Percentiles rank a stretch among this genome's conserved stretches.
phyloP scores from a whole-genome alignment of 1,140 invertebrate genomes.

The Latrodectus geometricus region DNA sequence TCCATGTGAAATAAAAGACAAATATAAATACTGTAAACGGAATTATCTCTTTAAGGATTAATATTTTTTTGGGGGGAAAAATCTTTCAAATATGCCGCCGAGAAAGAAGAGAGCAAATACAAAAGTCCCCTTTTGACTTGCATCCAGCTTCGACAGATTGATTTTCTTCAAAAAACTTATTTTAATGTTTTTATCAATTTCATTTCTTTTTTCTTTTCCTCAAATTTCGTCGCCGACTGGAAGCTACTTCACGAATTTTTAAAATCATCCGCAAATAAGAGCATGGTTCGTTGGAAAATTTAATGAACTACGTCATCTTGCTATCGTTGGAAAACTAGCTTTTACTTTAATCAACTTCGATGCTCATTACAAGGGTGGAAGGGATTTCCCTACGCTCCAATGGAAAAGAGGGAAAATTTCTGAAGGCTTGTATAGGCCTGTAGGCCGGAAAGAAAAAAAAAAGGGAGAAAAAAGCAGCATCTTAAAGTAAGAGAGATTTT shows the following conservation, averaged over 20 bases:
- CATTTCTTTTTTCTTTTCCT: too few relatives aligned
- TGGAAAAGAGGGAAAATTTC: not conserved
- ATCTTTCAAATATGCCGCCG: too few relatives aligned
- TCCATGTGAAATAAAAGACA: too few relatives aligned
- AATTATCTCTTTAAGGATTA: too few relatives aligned
- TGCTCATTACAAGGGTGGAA: conserved; percentile 17
- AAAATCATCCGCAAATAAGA: conserved; percentile 28
- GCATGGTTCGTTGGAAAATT: conserved; percentile 26
- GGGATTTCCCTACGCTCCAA: not conserved
- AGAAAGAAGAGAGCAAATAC: too few relatives aligned
- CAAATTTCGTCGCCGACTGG: too few relatives aligned
- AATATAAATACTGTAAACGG: too few relatives aligned
- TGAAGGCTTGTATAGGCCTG: not conserved
- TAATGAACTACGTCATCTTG: conserved; percentile 28
- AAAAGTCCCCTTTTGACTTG: too few relatives aligned
- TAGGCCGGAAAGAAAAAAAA: not conserved
- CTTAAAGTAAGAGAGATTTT: conserved; percentile 6
- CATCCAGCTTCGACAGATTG: too few relatives aligned
- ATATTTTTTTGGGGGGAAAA: too few relatives aligned
- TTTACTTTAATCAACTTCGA: conserved; percentile 36
- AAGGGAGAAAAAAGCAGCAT: conserved; percentile 1
- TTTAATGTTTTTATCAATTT: too few relatives aligned
- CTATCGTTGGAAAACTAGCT: not conserved
- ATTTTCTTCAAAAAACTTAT: too few relatives aligned
- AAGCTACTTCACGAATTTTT: not conserved